Evolutionary conservation across 92 coral and sea anemone species (phyloP).

Genomic region (Epizoanthus illoricatus): DNA sequence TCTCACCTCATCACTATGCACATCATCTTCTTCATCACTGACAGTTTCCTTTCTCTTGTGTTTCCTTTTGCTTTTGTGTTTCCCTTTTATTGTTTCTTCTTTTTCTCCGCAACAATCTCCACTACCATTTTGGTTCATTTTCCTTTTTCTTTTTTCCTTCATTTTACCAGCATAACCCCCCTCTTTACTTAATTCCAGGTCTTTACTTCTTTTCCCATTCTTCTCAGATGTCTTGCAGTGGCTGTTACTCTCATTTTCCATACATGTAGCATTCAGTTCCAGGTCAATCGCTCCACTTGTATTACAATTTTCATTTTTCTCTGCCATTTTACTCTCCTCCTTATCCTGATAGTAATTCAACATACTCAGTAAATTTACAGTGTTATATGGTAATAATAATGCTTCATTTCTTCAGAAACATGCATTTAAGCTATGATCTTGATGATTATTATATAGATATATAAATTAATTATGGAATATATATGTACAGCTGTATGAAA

Average conservation of each 20-base stretch:
- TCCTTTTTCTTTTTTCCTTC: conserved; percentile 22
- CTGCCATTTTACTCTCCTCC: neutral
- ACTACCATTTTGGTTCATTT: conserved; percentile 35
- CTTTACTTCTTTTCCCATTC: conserved; percentile 2
- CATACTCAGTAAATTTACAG: neutral
- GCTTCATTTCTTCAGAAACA: no score
- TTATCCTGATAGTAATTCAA: neutral
- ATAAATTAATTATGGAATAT: no score
- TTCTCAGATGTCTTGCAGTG: conserved; percentile 5
- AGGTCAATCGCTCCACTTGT: neutral
- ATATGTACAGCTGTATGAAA: no score
- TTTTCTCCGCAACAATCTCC: conserved; percentile 37
- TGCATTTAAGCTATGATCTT: no score
- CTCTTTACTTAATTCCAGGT: neutral
- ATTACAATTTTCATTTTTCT: neutral
- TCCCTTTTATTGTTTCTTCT: conserved; percentile 30
- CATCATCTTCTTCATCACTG: conserved; percentile 22
- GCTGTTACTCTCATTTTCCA: neutral
- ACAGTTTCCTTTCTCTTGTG: conserved; percentile 19
- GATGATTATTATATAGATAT: no score
- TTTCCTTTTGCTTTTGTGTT: conserved; percentile 38
- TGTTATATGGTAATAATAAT: no score
- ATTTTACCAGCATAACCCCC: neutral
- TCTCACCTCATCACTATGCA: no score
- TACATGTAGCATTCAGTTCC: neutral